A percentile compares a stretch with the other conserved stretches of the same genome.
These are phyloP conservation scores for Sylvia borin DNA, from an alignment of 2,797 vertebrate species.

Conservation along the genomic window DNA sequence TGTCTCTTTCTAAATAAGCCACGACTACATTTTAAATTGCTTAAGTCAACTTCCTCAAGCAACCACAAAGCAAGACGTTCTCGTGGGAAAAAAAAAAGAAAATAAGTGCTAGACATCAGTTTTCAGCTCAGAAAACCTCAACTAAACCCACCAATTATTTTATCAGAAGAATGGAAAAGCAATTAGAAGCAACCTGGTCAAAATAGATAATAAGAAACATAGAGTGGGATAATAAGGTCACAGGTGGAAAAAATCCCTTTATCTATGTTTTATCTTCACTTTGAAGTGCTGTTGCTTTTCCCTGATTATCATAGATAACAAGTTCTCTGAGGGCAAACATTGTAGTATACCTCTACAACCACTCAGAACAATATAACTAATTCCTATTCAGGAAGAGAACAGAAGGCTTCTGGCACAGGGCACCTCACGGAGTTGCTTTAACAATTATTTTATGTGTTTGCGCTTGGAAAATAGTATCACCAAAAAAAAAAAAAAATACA, in stretches of 20 bases:
- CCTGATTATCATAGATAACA: neutral
- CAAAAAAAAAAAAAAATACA: neutral
- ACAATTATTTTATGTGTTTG: neutral
- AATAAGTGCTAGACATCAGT: slow-evolving; percentile 19
- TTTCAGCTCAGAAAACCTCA: slow-evolving; percentile 56
- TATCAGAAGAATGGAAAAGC: slow-evolving; percentile 7
- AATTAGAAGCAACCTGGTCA: neutral
- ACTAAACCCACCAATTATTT: slow-evolving; percentile 22
- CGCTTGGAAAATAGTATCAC: neutral
- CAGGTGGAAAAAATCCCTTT: neutral
- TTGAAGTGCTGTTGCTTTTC: slow-evolving; percentile 21
- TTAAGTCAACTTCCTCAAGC: slow-evolving; percentile 80
- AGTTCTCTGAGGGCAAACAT: neutral
- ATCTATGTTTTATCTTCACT: slow-evolving; percentile 13
- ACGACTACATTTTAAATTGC: slow-evolving; percentile 70
- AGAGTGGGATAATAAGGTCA: neutral
- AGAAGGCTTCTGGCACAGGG: neutral
- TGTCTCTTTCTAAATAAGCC: slow-evolving; percentile 68
- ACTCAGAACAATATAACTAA: neutral
- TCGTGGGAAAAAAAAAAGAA: slow-evolving; percentile 76
- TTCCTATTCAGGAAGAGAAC: neutral
- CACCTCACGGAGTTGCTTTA: neutral
- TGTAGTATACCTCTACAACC: neutral
- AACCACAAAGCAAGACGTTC: slow-evolving; percentile 79
- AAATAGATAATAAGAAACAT: neutral